These are phyloP conservation scores for Nerophis ophidion DNA, from an alignment of 2,113 vertebrate genomes.

Conservation along the genomic window DNA sequence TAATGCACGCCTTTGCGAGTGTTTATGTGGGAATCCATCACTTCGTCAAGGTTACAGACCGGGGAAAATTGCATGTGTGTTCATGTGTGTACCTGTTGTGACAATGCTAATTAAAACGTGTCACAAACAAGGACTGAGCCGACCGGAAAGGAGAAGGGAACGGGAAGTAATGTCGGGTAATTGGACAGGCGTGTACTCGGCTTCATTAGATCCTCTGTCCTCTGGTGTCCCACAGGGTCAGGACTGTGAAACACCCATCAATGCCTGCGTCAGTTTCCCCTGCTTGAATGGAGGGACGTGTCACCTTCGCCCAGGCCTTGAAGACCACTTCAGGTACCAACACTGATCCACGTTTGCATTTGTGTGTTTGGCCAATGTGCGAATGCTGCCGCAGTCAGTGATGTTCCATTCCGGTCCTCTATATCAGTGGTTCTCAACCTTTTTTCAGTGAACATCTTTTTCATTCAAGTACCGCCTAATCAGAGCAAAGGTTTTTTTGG, in stretches of 20 bases:
- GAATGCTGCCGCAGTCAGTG: too few relatives aligned
- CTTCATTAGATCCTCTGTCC: neutral
- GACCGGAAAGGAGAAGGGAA: constrained; percentile 20
- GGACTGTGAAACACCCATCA: constrained; percentile 85
- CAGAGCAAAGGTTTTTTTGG: too few relatives aligned
- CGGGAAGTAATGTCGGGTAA: constrained; percentile 5
- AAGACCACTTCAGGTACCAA: constrained; percentile 88
- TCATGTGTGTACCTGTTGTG: constrained; percentile 14
- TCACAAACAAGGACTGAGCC: constrained; percentile 20
- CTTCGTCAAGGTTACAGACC: constrained; percentile 28
- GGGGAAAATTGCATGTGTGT: constrained; percentile 8
- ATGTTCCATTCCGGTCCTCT: too few relatives aligned
- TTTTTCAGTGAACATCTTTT: too few relatives aligned
- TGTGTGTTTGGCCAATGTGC: neutral
- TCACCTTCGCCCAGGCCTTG: constrained; percentile 78
- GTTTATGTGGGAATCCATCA: constrained; percentile 1
- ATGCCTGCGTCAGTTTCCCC: constrained; percentile 87
- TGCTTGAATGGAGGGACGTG: constrained; percentile 90
- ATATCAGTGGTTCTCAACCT: too few relatives aligned
- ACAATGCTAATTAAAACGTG: constrained; percentile 63
- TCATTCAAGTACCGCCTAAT: too few relatives aligned
- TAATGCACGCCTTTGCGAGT: neutral
- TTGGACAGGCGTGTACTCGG: neutral
- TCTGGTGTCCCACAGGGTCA: constrained; percentile 72
- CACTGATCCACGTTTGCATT: neutral